Evolutionary conservation across 2,888 invertebrate genomes (phyloP).

Genomic region (Spodoptera littoralis): DNA sequence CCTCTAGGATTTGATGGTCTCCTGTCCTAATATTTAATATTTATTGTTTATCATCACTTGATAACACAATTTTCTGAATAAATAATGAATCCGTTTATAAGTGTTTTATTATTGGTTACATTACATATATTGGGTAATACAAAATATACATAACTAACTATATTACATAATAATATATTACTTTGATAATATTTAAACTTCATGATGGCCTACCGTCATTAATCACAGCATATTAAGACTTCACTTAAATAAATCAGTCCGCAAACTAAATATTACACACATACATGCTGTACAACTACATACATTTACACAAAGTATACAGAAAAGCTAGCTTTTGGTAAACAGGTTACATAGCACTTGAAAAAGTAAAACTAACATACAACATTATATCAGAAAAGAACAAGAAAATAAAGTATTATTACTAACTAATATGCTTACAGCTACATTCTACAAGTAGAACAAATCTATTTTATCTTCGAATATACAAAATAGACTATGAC

Average conservation of each 20-base stretch:
- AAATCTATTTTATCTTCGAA: too few species aligned
- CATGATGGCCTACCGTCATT: conserved; percentile 20
- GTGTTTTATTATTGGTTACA: conserved; percentile 54
- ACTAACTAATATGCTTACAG: too few species aligned
- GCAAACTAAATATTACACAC: conserved; percentile 27
- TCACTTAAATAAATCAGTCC: conserved; percentile 32
- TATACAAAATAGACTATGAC: too few species aligned
- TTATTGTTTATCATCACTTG: conserved; percentile 87
- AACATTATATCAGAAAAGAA: not conserved
- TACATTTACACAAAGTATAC: not conserved
- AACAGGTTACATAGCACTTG: conserved; percentile 1
- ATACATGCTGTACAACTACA: conserved; percentile 16
- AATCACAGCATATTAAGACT: conserved; percentile 34
- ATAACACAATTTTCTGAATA: conserved; percentile 87
- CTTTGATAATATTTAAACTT: conserved; percentile 28
- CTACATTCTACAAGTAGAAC: too few species aligned
- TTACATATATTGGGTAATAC: conserved; percentile 24
- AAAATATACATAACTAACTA: conserved; percentile 29
- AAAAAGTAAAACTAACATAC: conserved; percentile 2
- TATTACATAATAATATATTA: conserved; percentile 30
- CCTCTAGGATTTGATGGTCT: conserved; percentile 79
- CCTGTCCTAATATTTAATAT: conserved; percentile 81
- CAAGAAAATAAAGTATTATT: too few species aligned
- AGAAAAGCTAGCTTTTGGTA: not conserved
- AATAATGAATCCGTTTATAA: conserved; percentile 75